A percentile compares a stretch with the other conserved stretches of the same genome.
Conservation (phyloP, 2,797 vertebrate genomes). For the Columba guinea region DNA sequence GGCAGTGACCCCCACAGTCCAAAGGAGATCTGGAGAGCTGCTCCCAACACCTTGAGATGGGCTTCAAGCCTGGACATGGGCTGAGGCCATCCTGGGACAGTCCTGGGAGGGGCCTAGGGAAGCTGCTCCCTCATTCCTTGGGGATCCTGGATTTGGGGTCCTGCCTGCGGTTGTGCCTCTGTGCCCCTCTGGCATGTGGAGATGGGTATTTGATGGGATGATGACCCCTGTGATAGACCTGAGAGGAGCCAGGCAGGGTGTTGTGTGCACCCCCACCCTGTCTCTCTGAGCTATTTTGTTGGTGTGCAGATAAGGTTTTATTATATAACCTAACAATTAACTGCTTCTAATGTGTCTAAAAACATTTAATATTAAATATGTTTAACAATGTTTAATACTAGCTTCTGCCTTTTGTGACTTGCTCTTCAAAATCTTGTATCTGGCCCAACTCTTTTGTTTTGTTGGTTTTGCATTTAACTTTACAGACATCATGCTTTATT, state of each 20-base stretch:
- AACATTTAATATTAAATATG: background rate
- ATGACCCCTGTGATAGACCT: background rate
- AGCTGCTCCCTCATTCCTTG: background rate
- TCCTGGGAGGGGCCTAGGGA: background rate
- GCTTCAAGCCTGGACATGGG: background rate
- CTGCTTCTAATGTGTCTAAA: background rate
- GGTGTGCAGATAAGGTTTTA: background rate
- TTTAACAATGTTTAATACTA: background rate
- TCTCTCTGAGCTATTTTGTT: background rate
- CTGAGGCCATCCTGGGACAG: background rate
- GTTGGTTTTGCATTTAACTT: background rate
- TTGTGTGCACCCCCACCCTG: fast-evolving
- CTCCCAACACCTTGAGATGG: background rate
- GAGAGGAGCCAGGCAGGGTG: background rate
- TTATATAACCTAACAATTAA: background rate
- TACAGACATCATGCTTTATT: background rate
- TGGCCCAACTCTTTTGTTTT: background rate
- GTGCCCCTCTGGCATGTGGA: background rate
- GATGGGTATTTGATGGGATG: background rate
- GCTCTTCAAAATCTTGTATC: background rate
- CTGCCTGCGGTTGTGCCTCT: background rate
- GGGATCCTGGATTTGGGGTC: background rate
- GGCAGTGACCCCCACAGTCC: background rate
- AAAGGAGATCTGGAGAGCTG: background rate
- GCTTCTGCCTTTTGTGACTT: background rate